A percentile compares a stretch with the other conserved stretches of the same genome.
These are phyloP conservation scores for Timandra comae DNA, from an alignment of 2,888 invertebrate genomes.

Conservation along the genomic window DNA sequence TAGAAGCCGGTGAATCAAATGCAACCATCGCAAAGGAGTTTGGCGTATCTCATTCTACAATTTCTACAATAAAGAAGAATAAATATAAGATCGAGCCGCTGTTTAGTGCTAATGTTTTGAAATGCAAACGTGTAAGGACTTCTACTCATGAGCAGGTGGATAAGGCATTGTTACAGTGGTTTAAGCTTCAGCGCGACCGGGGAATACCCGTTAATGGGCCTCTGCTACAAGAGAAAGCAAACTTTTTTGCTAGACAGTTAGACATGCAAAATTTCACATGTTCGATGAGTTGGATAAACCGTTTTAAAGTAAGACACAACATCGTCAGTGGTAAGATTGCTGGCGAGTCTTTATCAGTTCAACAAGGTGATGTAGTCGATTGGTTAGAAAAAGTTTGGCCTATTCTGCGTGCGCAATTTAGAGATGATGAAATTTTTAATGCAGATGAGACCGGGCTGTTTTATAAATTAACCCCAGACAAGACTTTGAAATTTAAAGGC, in stretches of 20 bases:
- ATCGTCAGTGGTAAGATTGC: conserved; percentile 21
- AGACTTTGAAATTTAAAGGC: too few species aligned
- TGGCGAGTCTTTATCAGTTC: conserved; percentile 18
- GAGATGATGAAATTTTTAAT: conserved; percentile 24
- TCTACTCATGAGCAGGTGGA: conserved; percentile 21
- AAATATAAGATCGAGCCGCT: conserved; percentile 22
- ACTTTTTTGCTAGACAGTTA: conserved; percentile 19
- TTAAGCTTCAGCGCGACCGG: conserved; percentile 15
- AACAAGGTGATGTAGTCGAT: conserved; percentile 13
- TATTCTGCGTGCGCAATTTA: conserved; percentile 17
- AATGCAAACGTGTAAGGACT: conserved; percentile 20
- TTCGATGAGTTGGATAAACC: conserved; percentile 20
- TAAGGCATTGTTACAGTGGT: conserved; percentile 20
- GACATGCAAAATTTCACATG: conserved; percentile 17
- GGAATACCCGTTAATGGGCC: conserved; percentile 18
- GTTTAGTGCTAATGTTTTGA: conserved; percentile 25
- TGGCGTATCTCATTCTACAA: conserved; percentile 27
- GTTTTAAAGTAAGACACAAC: conserved; percentile 21
- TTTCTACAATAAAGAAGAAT: conserved; percentile 26
- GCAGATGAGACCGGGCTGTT: conserved; percentile 24
- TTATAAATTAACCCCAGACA: conserved; percentile 14
- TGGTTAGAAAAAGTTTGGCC: conserved; percentile 9
- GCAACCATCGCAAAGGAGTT: conserved; percentile 24
- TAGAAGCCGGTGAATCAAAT: conserved; percentile 26
- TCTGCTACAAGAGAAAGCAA: conserved; percentile 24